Evolutionary conservation across 2,113 vertebrate genomes (phyloP).

Genomic region (Channa argus): DNA sequence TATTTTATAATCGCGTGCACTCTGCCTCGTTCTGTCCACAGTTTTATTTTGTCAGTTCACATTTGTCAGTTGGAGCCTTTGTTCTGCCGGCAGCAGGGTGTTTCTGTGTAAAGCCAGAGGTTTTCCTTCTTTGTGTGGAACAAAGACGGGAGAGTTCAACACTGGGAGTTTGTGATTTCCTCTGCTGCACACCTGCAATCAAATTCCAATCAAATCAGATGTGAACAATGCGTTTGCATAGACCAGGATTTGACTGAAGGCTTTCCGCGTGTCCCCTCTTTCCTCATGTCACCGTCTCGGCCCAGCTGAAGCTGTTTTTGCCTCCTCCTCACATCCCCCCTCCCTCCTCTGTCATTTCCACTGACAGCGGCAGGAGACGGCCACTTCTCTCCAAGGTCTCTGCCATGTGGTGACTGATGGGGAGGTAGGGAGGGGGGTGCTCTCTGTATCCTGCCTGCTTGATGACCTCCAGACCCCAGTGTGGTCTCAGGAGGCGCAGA

Average conservation of each 20-base stretch:
- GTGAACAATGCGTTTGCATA: slow-evolving; percentile 18
- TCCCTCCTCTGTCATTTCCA: background rate
- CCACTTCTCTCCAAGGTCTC: background rate
- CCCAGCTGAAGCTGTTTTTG: background rate
- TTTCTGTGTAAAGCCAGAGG: too few species aligned
- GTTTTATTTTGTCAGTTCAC: too few species aligned
- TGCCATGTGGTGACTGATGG: background rate
- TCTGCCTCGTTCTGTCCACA: too few species aligned
- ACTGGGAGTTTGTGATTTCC: background rate
- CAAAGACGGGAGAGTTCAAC: too few species aligned
- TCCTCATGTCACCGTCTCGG: slow-evolving; percentile 2
- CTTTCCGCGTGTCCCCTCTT: background rate
- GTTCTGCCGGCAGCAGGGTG: too few species aligned
- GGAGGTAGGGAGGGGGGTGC: background rate
- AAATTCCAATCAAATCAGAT: slow-evolving; percentile 27
- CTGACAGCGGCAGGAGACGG: background rate
- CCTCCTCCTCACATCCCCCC: background rate
- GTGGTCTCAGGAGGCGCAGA: background rate
- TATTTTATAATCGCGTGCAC: too few species aligned
- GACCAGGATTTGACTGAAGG: background rate
- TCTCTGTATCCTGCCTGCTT: background rate
- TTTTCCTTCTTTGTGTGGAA: too few species aligned
- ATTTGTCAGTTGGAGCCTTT: too few species aligned
- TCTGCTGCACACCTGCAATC: background rate
- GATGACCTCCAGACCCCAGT: background rate